A percentile compares a stretch with the other conserved stretches of the same genome.
These are phyloP conservation scores for Pyrrhia umbra DNA, from an alignment of 2,888 invertebrate genomes.

Conservation along the genomic window DNA sequence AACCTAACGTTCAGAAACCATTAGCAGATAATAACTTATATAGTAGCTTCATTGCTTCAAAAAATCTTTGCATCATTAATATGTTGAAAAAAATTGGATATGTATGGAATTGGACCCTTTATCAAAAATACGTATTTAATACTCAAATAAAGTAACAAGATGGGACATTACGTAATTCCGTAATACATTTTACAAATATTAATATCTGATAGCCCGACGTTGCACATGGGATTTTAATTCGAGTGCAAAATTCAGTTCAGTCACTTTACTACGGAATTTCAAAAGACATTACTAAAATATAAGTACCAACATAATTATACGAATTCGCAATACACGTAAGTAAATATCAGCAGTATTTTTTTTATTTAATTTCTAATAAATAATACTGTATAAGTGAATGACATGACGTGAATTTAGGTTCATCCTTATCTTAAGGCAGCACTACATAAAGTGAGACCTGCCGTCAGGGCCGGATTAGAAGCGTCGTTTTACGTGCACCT, in stretches of 20 bases:
- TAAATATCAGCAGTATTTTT: slow-evolving; percentile 20
- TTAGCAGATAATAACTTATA: slow-evolving; percentile 52
- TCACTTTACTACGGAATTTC: slow-evolving; percentile 22
- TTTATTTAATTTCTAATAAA: too few species aligned
- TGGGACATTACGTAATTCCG: slow-evolving; percentile 6
- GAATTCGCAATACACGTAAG: slow-evolving; percentile 8
- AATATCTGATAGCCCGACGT: slow-evolving; percentile 35
- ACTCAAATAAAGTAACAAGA: slow-evolving; percentile 40
- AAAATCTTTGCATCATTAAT: slow-evolving; percentile 23
- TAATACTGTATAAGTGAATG: slow-evolving; percentile 20
- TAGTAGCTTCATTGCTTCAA: slow-evolving; percentile 56
- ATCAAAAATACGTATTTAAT: too few species aligned
- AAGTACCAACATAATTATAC: slow-evolving; percentile 5
- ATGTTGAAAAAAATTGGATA: not conserved
- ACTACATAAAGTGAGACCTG: slow-evolving; percentile 63
- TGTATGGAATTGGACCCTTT: too few species aligned
- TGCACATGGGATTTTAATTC: slow-evolving; percentile 28
- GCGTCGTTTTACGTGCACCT: slow-evolving; percentile 82
- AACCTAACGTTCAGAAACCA: slow-evolving; percentile 25
- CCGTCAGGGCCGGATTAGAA: slow-evolving; percentile 81
- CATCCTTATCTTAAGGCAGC: slow-evolving; percentile 66
- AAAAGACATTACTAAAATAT: slow-evolving; percentile 20
- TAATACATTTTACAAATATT: slow-evolving; percentile 20
- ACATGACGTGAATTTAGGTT: slow-evolving; percentile 35
- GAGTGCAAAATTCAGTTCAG: slow-evolving; percentile 20